Conservation (phyloP, 2,113 vertebrate genomes). For the Siniperca knerii region DNA sequence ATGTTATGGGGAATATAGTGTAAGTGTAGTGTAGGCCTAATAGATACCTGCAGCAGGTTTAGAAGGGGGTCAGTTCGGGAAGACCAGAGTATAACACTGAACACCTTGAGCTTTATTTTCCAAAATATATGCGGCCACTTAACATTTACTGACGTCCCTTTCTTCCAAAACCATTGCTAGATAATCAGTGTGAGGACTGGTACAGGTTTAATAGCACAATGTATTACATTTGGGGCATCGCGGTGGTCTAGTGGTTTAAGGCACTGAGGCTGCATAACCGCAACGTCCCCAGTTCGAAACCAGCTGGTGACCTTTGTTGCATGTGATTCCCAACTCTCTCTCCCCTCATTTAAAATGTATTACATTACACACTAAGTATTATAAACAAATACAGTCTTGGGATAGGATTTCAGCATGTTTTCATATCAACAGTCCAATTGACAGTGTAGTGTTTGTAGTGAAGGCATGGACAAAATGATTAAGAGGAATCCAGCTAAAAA, state of each 20-base stretch:
- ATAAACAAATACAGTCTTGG: background rate
- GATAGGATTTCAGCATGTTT: constrained; percentile 4
- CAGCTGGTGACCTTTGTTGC: background rate
- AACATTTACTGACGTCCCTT: background rate
- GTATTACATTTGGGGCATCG: background rate
- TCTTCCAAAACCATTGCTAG: background rate
- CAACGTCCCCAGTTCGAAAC: background rate
- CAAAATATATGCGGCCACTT: background rate
- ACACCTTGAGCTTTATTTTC: background rate
- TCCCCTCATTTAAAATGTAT: background rate
- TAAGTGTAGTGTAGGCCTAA: constrained; percentile 52
- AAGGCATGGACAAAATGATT: constrained; percentile 23
- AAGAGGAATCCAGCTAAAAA: background rate
- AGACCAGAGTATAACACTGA: background rate
- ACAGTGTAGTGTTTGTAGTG: background rate
- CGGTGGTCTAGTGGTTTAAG: background rate
- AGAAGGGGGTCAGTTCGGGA: background rate
- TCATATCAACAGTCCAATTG: constrained; percentile 5
- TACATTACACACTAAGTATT: background rate
- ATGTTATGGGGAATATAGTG: constrained; percentile 48
- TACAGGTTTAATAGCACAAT: background rate
- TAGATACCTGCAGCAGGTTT: constrained; percentile 33
- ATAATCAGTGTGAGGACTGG: background rate
- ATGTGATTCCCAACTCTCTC: background rate
- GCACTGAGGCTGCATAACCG: background rate